Percentiles rank a stretch among this genome's conserved stretches.
Conservation (phyloP, 2,113 vertebrate genomes). For the Nettapus auritus region DNA sequence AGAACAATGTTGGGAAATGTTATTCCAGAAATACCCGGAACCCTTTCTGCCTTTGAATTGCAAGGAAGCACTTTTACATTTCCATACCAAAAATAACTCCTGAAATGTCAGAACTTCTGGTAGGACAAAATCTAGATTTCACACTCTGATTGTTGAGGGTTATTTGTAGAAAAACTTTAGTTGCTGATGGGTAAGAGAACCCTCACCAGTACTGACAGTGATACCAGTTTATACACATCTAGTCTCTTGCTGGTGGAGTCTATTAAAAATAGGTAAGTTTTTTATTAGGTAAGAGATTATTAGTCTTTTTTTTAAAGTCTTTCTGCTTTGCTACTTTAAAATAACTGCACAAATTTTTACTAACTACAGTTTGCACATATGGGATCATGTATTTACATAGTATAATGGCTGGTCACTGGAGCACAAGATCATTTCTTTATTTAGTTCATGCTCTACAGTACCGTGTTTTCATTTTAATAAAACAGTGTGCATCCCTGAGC, state of each 20-base stretch:
- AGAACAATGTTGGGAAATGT: rapidly evolving
- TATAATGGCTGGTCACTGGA: neutral
- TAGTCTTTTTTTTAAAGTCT: neutral
- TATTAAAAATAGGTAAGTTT: neutral
- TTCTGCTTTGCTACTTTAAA: neutral
- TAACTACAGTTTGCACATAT: neutral
- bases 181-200: neutral
- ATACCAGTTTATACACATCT: neutral
- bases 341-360: neutral
- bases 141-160: neutral
- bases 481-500: neutral
- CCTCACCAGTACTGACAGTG: rapidly evolving
- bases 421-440: neutral
- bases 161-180: neutral
- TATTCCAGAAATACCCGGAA: neutral
- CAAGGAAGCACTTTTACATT: neutral
- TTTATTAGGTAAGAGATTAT: neutral
- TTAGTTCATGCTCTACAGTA: neutral
- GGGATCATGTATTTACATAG: neutral
- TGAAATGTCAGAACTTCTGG: neutral
- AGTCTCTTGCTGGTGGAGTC: neutral
- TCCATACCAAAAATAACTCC: neutral
- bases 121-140: neutral
- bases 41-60: neutral
- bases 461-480: constrained; percentile 34